Percentiles rank a stretch among this genome's conserved stretches.
These are phyloP conservation scores for Borostomias antarcticus DNA, from an alignment of 2,797 vertebrate genomes.

Conservation along the genomic window DNA sequence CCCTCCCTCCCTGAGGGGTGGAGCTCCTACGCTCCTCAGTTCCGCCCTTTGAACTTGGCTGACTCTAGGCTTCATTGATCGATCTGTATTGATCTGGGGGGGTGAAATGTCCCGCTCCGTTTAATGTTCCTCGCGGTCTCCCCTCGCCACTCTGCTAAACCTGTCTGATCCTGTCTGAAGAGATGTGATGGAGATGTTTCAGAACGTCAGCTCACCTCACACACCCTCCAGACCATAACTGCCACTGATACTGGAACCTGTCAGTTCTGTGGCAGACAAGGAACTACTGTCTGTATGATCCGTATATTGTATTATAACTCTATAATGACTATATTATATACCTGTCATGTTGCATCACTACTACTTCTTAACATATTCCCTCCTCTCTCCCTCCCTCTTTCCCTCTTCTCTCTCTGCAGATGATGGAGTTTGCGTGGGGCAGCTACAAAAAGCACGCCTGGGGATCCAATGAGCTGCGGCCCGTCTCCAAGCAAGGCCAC, in stretches of 20 bases:
- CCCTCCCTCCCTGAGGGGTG: no score
- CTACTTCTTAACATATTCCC: not conserved
- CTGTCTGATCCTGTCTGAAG: no score
- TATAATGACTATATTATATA: no score
- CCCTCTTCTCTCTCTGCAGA: slow-evolving; percentile 71
- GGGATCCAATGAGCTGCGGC: slow-evolving; percentile 97
- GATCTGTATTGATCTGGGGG: not conserved
- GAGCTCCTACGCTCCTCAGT: no score
- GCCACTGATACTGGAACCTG: no score
- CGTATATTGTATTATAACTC: no score
- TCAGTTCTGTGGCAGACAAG: no score
- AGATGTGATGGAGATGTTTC: not conserved
- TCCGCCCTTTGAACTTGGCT: no score
- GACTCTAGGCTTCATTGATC: not conserved
- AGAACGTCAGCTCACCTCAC: no score
- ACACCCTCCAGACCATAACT: no score
- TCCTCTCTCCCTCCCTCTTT: not conserved
- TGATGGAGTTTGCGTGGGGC: slow-evolving; percentile 98
- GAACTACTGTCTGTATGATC: no score
- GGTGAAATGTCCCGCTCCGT: not conserved
- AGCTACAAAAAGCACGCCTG: slow-evolving; percentile 94
- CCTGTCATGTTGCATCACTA: slow-evolving; percentile 10
- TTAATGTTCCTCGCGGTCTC: not conserved
- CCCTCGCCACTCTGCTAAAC: no score
- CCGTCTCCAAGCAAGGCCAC: slow-evolving; percentile 95